These are phyloP conservation scores for Caenorhabditis sp. DNA, from an alignment of 2,888 invertebrate species.

Conservation along the genomic window DNA sequence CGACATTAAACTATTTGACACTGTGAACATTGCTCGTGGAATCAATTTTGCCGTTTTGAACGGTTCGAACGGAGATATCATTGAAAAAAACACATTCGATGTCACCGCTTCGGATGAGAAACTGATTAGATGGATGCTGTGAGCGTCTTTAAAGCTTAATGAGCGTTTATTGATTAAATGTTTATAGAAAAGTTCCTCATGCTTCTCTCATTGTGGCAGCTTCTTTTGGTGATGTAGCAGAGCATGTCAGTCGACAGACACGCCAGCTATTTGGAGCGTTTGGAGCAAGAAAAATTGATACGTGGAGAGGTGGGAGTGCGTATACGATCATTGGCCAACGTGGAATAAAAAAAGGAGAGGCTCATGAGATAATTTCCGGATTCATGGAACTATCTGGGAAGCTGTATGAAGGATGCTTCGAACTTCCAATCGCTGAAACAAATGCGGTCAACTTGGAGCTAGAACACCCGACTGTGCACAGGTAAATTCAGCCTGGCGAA, in stretches of 20 bases:
- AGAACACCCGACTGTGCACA: slow-evolving; percentile 23
- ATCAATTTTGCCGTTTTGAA: slow-evolving; percentile 82
- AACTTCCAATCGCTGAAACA: slow-evolving; percentile 64
- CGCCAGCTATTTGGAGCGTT: slow-evolving; percentile 56
- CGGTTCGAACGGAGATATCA: slow-evolving; percentile 80
- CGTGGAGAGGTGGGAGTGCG: slow-evolving; percentile 60
- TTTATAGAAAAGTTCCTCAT: slow-evolving; percentile 52
- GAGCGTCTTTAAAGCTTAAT: slow-evolving; percentile 2
- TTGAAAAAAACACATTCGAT: slow-evolving; percentile 58
- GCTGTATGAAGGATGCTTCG: slow-evolving; percentile 62
- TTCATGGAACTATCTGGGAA: not conserved
- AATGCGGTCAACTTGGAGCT: slow-evolving; percentile 43
- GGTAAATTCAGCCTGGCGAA: too few species aligned
- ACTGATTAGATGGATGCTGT: slow-evolving; percentile 62
- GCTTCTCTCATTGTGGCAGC: slow-evolving; percentile 59
- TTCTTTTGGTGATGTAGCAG: slow-evolving; percentile 69
- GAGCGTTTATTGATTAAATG: not conserved
- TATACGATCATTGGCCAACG: slow-evolving; percentile 67
- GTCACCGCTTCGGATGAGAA: slow-evolving; percentile 66
- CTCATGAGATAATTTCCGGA: slow-evolving; percentile 53
- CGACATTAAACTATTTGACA: slow-evolving; percentile 63
- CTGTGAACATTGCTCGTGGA: slow-evolving; percentile 76
- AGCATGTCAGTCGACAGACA: slow-evolving; percentile 64
- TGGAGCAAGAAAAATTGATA: slow-evolving; percentile 59
- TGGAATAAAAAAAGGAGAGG: slow-evolving; percentile 60